Evolutionary conservation across 2,113 vertebrate genomes (phyloP).

Genomic region (Stegostoma tigrinum): DNA sequence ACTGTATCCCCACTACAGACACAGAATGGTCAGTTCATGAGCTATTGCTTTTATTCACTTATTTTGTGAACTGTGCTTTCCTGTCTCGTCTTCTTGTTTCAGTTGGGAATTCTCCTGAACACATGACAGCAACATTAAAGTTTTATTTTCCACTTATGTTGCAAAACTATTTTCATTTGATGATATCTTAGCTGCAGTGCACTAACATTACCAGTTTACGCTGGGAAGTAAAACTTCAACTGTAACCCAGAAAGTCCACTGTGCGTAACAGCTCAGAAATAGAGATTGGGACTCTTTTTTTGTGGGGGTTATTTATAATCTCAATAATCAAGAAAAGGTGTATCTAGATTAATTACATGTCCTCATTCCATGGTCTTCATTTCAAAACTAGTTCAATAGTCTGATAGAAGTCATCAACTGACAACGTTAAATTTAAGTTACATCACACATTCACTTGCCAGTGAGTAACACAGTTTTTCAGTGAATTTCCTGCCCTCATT

Average conservation of each 20-base stretch:
- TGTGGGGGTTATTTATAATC: background rate
- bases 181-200: background rate
- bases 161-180: background rate
- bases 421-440: background rate
- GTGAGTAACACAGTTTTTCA: background rate
- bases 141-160: background rate
- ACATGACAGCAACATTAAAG: background rate
- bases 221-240: background rate
- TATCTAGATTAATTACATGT: background rate
- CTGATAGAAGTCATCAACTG: background rate
- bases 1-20: background rate
- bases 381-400: background rate
- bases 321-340: background rate
- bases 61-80: background rate
- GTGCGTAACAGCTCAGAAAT: background rate
- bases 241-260: background rate
- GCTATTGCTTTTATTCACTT: background rate
- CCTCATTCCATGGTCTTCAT: background rate
- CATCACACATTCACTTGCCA: background rate
- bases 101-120: background rate
- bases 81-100: background rate
- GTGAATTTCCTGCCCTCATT: background rate
- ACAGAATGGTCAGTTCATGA: background rate
- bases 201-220: background rate
- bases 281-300: background rate